Evolutionary conservation across 2,113 vertebrate species (phyloP).

Genomic region (Gadus macrocephalus): DNA sequence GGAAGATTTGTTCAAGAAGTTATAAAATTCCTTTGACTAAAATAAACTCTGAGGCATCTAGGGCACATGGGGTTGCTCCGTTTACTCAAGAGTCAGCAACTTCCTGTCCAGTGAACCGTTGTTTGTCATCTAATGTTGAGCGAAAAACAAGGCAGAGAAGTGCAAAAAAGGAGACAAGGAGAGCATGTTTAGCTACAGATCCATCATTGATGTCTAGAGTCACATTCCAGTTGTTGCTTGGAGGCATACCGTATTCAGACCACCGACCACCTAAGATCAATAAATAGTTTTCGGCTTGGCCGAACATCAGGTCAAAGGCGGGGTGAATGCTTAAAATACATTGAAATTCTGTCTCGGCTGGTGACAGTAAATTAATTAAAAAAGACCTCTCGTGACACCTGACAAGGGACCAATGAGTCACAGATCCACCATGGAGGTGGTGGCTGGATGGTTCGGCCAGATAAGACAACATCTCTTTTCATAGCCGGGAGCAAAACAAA

Average conservation of each 20-base stretch:
- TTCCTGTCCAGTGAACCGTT: too few species aligned
- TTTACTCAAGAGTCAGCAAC: too few species aligned
- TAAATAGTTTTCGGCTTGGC: slow-evolving; percentile 31
- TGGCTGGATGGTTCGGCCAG: slow-evolving; percentile 26
- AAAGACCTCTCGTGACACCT: slow-evolving; percentile 58
- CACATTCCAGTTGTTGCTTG: slow-evolving; percentile 28
- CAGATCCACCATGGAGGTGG: slow-evolving; percentile 37
- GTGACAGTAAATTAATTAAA: slow-evolving; percentile 40
- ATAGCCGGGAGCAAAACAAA: slow-evolving; percentile 34
- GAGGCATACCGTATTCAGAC: slow-evolving; percentile 12
- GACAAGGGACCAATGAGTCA: slow-evolving; percentile 53
- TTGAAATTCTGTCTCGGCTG: slow-evolving; percentile 22
- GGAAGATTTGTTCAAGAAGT: too few species aligned
- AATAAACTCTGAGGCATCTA: too few species aligned
- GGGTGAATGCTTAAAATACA: slow-evolving; percentile 24
- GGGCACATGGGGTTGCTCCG: too few species aligned
- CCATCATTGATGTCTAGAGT: slow-evolving; percentile 22
- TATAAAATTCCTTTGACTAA: too few species aligned
- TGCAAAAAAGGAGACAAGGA: too few species aligned
- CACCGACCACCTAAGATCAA: slow-evolving; percentile 22
- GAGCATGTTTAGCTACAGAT: too few species aligned
- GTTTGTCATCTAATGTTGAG: too few species aligned
- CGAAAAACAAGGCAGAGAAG: too few species aligned
- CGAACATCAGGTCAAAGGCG: slow-evolving; percentile 19
- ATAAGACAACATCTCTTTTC: slow-evolving; percentile 50